phyloP scores from a whole-genome alignment of 2,888 invertebrate species.

The Prosapia bicincta region DNA sequence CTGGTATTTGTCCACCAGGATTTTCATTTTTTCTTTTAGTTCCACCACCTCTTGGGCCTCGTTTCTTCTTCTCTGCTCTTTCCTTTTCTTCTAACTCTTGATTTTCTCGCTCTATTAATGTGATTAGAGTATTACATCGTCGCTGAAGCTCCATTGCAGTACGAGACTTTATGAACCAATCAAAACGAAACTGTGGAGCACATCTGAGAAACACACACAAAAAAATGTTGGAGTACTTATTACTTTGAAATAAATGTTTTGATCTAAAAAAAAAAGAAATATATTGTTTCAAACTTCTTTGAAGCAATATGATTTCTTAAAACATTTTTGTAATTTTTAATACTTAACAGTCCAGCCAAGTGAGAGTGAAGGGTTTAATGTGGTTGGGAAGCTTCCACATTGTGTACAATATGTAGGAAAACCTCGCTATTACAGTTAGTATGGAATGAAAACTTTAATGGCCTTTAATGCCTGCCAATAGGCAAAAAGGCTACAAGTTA shows the following conservation, averaged over 20 bases:
- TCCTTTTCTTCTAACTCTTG: slow-evolving; percentile 96
- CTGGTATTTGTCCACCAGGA: slow-evolving; percentile 18
- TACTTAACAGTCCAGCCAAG: no score
- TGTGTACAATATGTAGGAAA: no score
- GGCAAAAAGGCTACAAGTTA: no score
- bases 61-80: slow-evolving; percentile 78
- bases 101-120: slow-evolving; percentile 96
- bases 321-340: not conserved
- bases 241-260: no score
- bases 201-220: slow-evolving; percentile 50
- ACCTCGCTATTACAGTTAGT: no score
- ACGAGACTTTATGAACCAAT: slow-evolving; percentile 99
- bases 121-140: slow-evolving; percentile 96
- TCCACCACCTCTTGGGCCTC: slow-evolving; percentile 39
- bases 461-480: no score
- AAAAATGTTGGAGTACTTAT: not conserved
- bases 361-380: no score
- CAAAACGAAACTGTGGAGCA: slow-evolving; percentile 90
- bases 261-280: not conserved
- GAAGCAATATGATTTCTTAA: not conserved
- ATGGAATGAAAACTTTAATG: no score
- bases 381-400: no score
- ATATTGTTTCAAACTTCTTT: not conserved
- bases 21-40: slow-evolving; percentile 45
- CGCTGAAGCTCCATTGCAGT: slow-evolving; percentile 96